Evolutionary conservation across 2,113 vertebrate species (phyloP), one percentile per base, ranked within the genome.

Genomic region (Nothocercus julius): DNA sequence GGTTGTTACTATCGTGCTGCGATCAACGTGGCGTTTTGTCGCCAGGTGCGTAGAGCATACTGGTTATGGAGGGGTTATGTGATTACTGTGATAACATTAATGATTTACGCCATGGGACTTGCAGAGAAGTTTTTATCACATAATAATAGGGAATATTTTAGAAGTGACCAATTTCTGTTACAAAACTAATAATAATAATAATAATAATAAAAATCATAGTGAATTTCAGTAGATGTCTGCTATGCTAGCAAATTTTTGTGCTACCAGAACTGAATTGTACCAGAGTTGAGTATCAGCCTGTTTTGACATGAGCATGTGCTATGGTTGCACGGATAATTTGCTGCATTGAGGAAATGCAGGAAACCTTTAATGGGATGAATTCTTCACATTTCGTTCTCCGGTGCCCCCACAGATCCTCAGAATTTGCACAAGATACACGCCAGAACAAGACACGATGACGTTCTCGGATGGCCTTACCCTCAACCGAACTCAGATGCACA

Each of bases 401-500:
- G 53, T 40, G 53, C 53, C 69, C 79, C 92, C 85, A 11, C 96
- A 99, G 99, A 99, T 99, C 95, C 97, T 99, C 79, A 98, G 99
- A 98, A 99, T 99, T 96, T 99, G 99, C 95, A 98, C 99, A 92
- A 98, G 99, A 97, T 99, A 99, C 94, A 99, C 99, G 15, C 99
- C 99, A 1, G 99, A 99, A 95, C 98, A 99, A 94, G 99, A 99
- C 98, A 99, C 99, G 81, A 99, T 99, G 99, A 99, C 99, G 44
- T 99, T 99, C 90, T 99, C 99, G 11, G 99, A 99, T 58, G 99
- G 99, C 94, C 97, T 99, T 98, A 99, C 99, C 54, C 97, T 99
- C 90, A 99, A 99, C 76, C 98, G 99, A 95, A 99, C 98, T 89
- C 99, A 99, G 98, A 99, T 99, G 99, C 99, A 99, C 98, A 99